These are phyloP conservation scores for Cinclus mexicanus DNA, from an alignment of 2,113 vertebrate genomes.

Conservation along the genomic window DNA sequence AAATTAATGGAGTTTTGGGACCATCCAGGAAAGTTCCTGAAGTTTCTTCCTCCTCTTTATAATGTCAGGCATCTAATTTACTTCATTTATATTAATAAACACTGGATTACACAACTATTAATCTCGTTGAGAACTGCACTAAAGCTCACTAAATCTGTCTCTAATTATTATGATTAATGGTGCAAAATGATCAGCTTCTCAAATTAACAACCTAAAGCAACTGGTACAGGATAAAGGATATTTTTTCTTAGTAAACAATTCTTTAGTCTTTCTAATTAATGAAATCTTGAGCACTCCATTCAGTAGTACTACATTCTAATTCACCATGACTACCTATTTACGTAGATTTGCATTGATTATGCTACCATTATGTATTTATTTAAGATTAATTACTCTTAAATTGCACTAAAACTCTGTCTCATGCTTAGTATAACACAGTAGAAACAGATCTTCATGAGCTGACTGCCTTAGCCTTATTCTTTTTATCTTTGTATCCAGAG, in stretches of 20 bases:
- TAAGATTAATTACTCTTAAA: constrained; percentile 63
- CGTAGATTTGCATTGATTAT: constrained; percentile 68
- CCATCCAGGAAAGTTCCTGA: constrained; percentile 35
- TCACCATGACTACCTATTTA: constrained; percentile 53
- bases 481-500: not conserved
- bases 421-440: not conserved
- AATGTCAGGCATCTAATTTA: constrained; percentile 72
- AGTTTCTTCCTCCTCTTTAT: constrained; percentile 65
- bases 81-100: constrained; percentile 79
- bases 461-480: not conserved
- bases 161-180: constrained; percentile 78
- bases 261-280: constrained; percentile 59
- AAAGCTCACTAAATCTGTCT: constrained; percentile 74
- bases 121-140: constrained; percentile 71
- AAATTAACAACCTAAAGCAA: constrained; percentile 72
- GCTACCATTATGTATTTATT: constrained; percentile 58
- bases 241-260: constrained; percentile 41
- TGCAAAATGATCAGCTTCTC: constrained; percentile 68
- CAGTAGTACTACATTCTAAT: constrained; percentile 52
- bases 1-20: constrained; percentile 60
- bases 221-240: constrained; percentile 51
- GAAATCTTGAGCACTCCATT: constrained; percentile 46
- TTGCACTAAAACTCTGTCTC: constrained; percentile 30
- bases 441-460: not conserved
- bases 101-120: constrained; percentile 71